Evolutionary conservation across 2,888 invertebrate genomes (phyloP), one percentile per base, ranked within the genome.

Genomic region (Apodemia duryi): DNA sequence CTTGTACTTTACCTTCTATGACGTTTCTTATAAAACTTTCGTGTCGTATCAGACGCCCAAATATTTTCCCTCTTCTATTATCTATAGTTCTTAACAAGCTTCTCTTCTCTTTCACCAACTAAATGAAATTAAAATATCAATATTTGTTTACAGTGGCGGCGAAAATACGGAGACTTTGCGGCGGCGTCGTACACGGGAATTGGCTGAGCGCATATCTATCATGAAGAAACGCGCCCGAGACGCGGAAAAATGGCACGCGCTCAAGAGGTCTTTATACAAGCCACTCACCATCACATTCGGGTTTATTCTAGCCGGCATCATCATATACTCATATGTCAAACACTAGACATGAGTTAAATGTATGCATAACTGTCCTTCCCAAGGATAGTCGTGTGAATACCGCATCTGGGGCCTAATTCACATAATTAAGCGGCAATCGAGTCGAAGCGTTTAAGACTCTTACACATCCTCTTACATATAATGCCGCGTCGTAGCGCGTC

Each of bases 261-360:
- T 95, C 91, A 95, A 95, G 95, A 95, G 95, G 95, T 95, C 95
- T 89, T 93, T 95, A 88, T 94, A 94, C 90, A 94, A 94, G 92
- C 95, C 95, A 79, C 92, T 95, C 86, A 93, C 94, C 85, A 91
- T 95, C 88, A 94, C 95, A 74, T 88, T 94, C 86, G 95, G 95
- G 80, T 92, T 95, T 77, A 81, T 95, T 70, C 91, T 95, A 76
- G 95, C 95, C 80, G 94, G 95, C 82, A 92, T 95, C 73, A 82
- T 95, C 74, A 93, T 94, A 68, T 94, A 94, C 82, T 74, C 92
- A 71, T 94, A 93, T 83, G 91, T 92, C 64, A 91, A 87, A 75
- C 88, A 88, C 71, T 92, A 89, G 73, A 6, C 52, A 52, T 21
- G 6, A 28, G 7, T 41, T 6, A 1, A 41, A 41, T 52, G 52